Conservation (phyloP, 2,797 vertebrate species). For the Gadopsis marmoratus region DNA sequence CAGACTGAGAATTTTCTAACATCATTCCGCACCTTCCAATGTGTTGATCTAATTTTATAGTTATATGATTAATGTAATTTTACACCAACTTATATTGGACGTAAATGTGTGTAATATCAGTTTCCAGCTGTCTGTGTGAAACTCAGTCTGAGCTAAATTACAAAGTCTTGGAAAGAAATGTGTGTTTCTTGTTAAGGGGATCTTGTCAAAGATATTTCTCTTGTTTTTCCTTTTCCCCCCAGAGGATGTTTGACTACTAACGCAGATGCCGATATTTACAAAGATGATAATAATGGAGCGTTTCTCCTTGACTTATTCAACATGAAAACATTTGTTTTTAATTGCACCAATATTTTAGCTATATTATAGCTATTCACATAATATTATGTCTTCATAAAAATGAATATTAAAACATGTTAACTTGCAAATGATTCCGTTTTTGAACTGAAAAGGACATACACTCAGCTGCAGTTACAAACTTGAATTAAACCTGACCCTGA, state of each 20-base stretch:
- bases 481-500: background rate
- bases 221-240: too few relatives aligned
- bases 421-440: background rate
- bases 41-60: too few relatives aligned
- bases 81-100: background rate
- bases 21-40: too few relatives aligned
- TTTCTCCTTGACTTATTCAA: background rate
- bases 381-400: background rate
- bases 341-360: too few relatives aligned
- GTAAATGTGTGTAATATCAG: background rate
- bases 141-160: background rate
- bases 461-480: background rate
- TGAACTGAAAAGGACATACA: background rate
- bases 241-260: background rate
- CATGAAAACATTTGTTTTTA: background rate
- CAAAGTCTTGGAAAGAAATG: background rate
- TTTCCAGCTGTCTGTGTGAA: background rate
- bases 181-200: background rate
- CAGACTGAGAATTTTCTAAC: too few relatives aligned
- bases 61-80: too few relatives aligned
- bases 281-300: slow-evolving; percentile 4
- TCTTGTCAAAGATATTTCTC: too few relatives aligned
- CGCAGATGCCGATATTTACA: background rate
- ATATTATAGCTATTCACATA: background rate
- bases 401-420: background rate